Base-by-base conservation (phyloP, 2,113 vertebrate species). In the Tamias sibiricus region DNA sequence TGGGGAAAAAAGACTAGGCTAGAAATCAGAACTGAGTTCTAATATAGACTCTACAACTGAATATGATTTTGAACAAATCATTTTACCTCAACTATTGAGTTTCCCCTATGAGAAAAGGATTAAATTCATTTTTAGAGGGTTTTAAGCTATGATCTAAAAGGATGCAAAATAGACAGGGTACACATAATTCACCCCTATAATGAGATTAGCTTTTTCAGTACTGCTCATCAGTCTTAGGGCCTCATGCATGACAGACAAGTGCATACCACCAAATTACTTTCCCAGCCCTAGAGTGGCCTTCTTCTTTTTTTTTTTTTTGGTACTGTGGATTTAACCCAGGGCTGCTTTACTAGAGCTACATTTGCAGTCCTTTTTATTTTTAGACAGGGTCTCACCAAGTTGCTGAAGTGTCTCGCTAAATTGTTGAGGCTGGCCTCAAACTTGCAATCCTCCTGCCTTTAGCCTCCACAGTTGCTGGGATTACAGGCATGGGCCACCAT, bases 21-120 rank as follows among this genome's bases (percentile, higher is more conserved):
- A 77, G 32, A 93, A 93, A 68, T 44, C 17, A 32, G 14, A 96
- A 77, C 2, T 30, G 4, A 87, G 37, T 59, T 92, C 20, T 93
- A 80, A 90, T 35, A 35, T 30, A 90, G 32, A 89, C 40, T 10
- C 59, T 68, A 69, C 44, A 20, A 87, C 17, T 84, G 72, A 90
- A 52, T 32, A 54, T 35, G 12, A 74, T 62, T 80, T 69, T 84
- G 54, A 90, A 71, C 6, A 74, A 94, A 87, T 62, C 14, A 40
- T 91, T 88, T 93, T 44, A 81, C 35, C 28, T 94, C 71, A 85
- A 80, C 44, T 91, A 57, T 4, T 93, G 22, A 83, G 40, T 80
- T 87, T 87, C 10, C 10, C 30, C 5, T 75, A 94, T 4, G 42
- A 90, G 44, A 68, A 91, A 52, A 37, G 20, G 26, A 66, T 47